A percentile compares a stretch with the other conserved stretches of the same genome.
phyloP scores from a whole-genome alignment of 2,797 vertebrate genomes.

The Netta rufina region DNA sequence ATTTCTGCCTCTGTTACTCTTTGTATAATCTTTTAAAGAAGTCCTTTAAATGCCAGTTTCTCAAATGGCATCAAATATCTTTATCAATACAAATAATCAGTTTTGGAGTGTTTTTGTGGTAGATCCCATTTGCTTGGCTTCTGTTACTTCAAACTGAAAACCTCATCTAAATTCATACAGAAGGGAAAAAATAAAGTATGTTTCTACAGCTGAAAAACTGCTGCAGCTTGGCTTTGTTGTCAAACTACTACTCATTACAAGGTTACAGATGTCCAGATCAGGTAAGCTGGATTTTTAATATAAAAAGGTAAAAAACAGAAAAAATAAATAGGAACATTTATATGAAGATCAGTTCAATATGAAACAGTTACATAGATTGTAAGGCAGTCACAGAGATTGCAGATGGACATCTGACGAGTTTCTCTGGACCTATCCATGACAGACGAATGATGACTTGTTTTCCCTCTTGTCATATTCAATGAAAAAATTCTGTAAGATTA shows the following conservation, averaged over 20 bases:
- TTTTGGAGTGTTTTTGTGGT: not conserved
- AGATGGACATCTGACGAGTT: not conserved
- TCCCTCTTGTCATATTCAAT: not conserved
- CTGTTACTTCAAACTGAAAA: not conserved
- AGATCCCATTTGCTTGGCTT: not conserved
- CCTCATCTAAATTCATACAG: not conserved
- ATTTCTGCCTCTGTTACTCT: not conserved
- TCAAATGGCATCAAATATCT: not conserved
- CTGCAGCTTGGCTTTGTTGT: not conserved
- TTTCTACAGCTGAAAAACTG: not conserved
- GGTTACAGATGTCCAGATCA: not conserved
- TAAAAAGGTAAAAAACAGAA: not conserved
- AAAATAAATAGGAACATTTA: not conserved
- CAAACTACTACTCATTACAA: not conserved
- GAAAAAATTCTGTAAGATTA: not conserved
- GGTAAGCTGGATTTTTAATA: not conserved
- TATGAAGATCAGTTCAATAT: not conserved
- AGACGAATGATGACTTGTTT: not conserved
- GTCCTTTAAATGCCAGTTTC: not conserved
- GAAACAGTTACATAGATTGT: not conserved
- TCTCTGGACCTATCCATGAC: not conserved
- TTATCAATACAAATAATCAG: not conserved
- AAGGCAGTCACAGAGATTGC: not conserved
- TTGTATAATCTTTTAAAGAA: not conserved
- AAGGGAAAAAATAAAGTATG: not conserved